Percentiles rank a stretch among this genome's conserved stretches.
phyloP scores from a whole-genome alignment of 2,797 vertebrate genomes.

The Takifugu rubripes region DNA sequence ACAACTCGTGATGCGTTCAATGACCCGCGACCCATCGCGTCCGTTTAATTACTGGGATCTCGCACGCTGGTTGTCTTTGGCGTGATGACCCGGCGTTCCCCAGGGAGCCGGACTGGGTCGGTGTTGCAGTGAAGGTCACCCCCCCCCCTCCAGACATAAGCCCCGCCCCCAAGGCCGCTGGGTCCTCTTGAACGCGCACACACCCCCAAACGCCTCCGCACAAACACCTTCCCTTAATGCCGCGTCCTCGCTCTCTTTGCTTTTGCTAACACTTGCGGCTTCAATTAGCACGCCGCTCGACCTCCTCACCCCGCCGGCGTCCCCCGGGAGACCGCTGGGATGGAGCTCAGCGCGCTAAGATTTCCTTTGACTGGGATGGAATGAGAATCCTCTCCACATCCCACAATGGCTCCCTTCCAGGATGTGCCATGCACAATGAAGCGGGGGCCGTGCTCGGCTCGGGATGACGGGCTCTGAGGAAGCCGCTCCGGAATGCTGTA shows the following conservation, averaged over 20 bases:
- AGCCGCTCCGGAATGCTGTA: slow-evolving; percentile 53
- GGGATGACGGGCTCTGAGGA: slow-evolving; percentile 53
- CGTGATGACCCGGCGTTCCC: slow-evolving; percentile 42
- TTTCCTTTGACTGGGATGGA: slow-evolving; percentile 55
- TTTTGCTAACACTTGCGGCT: slow-evolving; percentile 53
- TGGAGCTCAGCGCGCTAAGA: slow-evolving; percentile 51
- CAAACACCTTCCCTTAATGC: slow-evolving; percentile 13
- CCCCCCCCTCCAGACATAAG: slow-evolving; percentile 35
- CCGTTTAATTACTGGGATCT: slow-evolving; percentile 57
- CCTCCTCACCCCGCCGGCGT: slow-evolving; percentile 23
- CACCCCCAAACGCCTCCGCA: neutral
- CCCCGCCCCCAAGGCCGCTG: slow-evolving; percentile 31
- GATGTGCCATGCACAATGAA: slow-evolving; percentile 61
- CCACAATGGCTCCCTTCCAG: slow-evolving; percentile 61
- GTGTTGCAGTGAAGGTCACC: slow-evolving; percentile 47
- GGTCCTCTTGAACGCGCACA: slow-evolving; percentile 13
- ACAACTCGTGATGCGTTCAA: slow-evolving; percentile 19
- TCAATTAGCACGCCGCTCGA: slow-evolving; percentile 57
- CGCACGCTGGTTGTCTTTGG: slow-evolving; percentile 52
- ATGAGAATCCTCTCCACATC: slow-evolving; percentile 53
- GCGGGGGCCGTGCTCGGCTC: slow-evolving; percentile 36
- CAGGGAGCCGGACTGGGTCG: slow-evolving; percentile 48
- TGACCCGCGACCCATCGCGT: slow-evolving; percentile 53
- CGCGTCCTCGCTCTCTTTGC: slow-evolving; percentile 30
- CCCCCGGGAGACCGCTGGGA: slow-evolving; percentile 44